Percentiles rank a stretch among this genome's conserved stretches.
Conservation (phyloP, 2,888 invertebrate genomes). For the Lasioglossum calceatum region DNA sequence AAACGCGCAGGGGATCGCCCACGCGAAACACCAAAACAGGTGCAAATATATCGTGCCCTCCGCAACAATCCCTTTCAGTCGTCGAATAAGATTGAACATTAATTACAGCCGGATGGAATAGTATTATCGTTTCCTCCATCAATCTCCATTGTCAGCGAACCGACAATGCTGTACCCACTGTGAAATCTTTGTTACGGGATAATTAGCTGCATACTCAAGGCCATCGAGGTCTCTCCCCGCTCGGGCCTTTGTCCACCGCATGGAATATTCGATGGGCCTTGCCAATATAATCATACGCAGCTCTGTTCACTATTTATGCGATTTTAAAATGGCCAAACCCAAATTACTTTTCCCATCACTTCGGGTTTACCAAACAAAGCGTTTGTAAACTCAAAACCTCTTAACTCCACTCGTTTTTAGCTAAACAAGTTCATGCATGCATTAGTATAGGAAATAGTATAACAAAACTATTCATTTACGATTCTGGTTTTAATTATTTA, state of each 20-base stretch:
- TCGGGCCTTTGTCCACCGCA: not conserved
- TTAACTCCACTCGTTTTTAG: not conserved
- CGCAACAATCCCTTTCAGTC: constrained; percentile 32
- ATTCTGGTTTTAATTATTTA: too few species aligned
- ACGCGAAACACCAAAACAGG: constrained; percentile 29
- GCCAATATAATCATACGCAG: not conserved
- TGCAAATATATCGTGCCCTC: constrained; percentile 41
- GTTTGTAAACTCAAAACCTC: not conserved
- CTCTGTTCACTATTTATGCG: not conserved
- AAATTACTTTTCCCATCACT: not conserved
- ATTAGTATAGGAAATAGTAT: too few species aligned
- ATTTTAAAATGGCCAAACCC: not conserved
- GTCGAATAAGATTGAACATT: constrained; percentile 34
- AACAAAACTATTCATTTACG: too few species aligned
- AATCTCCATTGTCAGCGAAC: not conserved
- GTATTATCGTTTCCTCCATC: constrained; percentile 30
- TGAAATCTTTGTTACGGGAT: constrained; percentile 17
- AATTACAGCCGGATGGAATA: constrained; percentile 50
- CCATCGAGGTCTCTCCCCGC: not conserved
- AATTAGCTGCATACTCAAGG: not conserved
- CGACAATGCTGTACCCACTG: constrained; percentile 13
- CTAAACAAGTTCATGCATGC: too few species aligned
- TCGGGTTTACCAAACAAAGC: not conserved
- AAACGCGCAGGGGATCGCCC: constrained; percentile 37
- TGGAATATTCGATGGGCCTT: not conserved